Conservation (phyloP, 2,888 invertebrate species). For the Nephrotoma appendiculata region DNA sequence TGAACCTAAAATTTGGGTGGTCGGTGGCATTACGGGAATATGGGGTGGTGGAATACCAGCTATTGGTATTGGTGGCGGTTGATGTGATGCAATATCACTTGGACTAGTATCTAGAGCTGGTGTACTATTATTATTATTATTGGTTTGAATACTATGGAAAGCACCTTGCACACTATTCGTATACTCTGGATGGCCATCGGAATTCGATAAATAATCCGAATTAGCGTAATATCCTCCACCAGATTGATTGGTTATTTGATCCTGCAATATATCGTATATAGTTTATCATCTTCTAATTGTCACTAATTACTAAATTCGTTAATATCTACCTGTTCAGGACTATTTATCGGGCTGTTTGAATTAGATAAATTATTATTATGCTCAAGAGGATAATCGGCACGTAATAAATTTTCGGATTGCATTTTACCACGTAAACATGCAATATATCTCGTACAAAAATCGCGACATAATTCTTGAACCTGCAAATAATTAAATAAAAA, state of each 20-base stretch:
- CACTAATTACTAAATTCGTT: neutral
- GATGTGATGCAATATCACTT: slow-evolving; percentile 9
- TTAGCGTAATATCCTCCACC: slow-evolving; percentile 12
- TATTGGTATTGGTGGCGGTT: neutral
- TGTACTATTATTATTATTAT: slow-evolving; percentile 11
- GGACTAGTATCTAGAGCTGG: slow-evolving; percentile 10
- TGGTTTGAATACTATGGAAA: neutral
- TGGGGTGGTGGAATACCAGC: slow-evolving; percentile 5
- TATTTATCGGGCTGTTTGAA: slow-evolving; percentile 32
- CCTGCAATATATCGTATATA: slow-evolving; percentile 6
- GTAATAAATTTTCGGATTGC: slow-evolving; percentile 73
- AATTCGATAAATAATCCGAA: slow-evolving; percentile 13
- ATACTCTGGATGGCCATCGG: slow-evolving; percentile 11
- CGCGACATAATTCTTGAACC: slow-evolving; percentile 86
- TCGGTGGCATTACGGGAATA: neutral
- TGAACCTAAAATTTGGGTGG: slow-evolving; percentile 57
- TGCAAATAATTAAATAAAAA: slow-evolving; percentile 2
- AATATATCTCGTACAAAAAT: slow-evolving; percentile 87
- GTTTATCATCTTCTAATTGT: neutral
- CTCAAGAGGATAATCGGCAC: slow-evolving; percentile 52
- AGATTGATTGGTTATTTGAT: slow-evolving; percentile 12
- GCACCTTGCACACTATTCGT: slow-evolving; percentile 13
- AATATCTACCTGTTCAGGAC: slow-evolving; percentile 18
- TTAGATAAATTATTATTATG: slow-evolving; percentile 36
- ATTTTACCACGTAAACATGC: slow-evolving; percentile 80